Evolutionary conservation across 2,113 vertebrate genomes (phyloP), one percentile per base, ranked within the genome.

Genomic region (Oncorhynchus tshawytscha): DNA sequence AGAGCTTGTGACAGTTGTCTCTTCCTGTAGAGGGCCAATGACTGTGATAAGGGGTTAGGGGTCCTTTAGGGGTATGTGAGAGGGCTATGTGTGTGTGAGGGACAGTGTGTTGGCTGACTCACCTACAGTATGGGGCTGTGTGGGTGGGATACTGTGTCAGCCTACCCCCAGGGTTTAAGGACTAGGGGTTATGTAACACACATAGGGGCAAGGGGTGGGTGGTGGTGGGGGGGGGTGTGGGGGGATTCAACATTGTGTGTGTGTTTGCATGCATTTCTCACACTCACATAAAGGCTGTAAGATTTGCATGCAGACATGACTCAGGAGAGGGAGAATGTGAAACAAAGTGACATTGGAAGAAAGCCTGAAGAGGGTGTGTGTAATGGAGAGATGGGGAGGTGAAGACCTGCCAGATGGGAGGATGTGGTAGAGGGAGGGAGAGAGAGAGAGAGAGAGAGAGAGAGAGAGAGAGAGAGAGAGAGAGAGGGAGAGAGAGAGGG

Each of bases 221-320:
- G 31, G 34, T 34, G 34, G 25, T 25, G 25, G 25, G 25, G 25
- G 1, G 25, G 25, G 25, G 24, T 1, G 24, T 1, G 29, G 34
- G 39, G 9, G 39, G 39, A 12, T 11, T 45, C 39, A 45, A 45
- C 39, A 45, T 9, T 45, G 39, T 45, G 9, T 45, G 39, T 45
- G 39, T 11, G 39, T 45, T 9, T 45, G 39, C 2, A 2, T 45
- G 39, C 9, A 0, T 11, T 9, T 3, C 8, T 45, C 66, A 69
- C 74, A 75, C 48, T 59, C 74, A 75, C 25, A 59, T 6, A 18
- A 29, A 66, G 25, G 5, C 65, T 67, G 65, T 22, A 67, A 31
- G 25, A 67, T 24, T 13, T 9, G 9, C 22, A 65, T 25, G 62
- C 22, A 24, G 51, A 16, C 16, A 54, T 18, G 51, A 67, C 65